A percentile compares a stretch with the other conserved stretches of the same genome.
phyloP scores from a whole-genome alignment of 2,113 vertebrate genomes.

The Pungitius pungitius region DNA sequence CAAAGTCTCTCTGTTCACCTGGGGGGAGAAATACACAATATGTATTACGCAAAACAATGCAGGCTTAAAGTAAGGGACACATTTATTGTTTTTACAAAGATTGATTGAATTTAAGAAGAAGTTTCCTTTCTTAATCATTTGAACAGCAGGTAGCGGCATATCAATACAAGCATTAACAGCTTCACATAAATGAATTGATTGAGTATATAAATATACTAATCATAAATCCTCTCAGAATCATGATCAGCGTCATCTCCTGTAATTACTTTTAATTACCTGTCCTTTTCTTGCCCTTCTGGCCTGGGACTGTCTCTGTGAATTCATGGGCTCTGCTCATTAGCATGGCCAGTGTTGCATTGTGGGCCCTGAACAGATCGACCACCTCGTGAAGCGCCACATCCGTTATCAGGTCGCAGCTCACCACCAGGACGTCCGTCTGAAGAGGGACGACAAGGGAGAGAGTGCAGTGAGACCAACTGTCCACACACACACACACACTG shows the following conservation, averaged over 20 bases:
- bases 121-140: neutral
- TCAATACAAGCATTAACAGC: neutral
- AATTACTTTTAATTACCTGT: constrained; percentile 79
- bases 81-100: neutral
- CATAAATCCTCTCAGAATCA: neutral
- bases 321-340: constrained; percentile 93
- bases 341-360: constrained; percentile 94
- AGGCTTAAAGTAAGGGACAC: neutral
- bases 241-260: neutral
- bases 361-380: constrained; percentile 95
- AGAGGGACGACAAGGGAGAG: constrained; percentile 9
- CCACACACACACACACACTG: too few relatives aligned
- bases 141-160: neutral
- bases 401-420: constrained; percentile 96
- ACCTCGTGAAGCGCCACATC: constrained; percentile 94
- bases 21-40: constrained; percentile 36
- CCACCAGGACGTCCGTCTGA: constrained; percentile 92
- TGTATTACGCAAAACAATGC: neutral
- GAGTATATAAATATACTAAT: neutral
- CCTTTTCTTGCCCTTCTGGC: constrained; percentile 96
- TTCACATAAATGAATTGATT: neutral
- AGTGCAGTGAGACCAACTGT: neutral
- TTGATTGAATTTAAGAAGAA: neutral
- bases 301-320: constrained; percentile 88
- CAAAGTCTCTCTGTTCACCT: constrained; percentile 98